Evolutionary conservation across 2,113 vertebrate species (phyloP).

Genomic region (Gambusia affinis): DNA sequence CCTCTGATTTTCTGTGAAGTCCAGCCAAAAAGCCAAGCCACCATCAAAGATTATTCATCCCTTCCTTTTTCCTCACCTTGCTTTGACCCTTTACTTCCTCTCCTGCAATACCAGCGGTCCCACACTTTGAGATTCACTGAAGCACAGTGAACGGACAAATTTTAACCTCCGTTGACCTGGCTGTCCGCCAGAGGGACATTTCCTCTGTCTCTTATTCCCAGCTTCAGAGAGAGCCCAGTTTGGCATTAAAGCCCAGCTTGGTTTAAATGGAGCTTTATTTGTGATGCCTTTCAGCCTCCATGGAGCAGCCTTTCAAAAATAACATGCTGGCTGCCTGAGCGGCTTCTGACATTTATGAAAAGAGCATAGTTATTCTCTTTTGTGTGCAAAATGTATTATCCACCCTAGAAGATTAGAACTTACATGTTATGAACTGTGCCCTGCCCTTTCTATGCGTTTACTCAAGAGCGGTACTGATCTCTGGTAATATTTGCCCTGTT

Average conservation of each 20-base stretch:
- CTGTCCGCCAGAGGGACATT: conserved; percentile 19
- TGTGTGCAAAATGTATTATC: too few relatives aligned
- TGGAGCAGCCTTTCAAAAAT: conserved; percentile 4
- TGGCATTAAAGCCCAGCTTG: conserved; percentile 9
- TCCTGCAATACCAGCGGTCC: conserved; percentile 2
- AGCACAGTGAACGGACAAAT: conserved; percentile 28
- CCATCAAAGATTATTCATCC: conserved; percentile 8
- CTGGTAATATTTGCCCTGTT: too few relatives aligned
- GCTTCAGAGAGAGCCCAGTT: conserved; percentile 15
- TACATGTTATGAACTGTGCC: too few relatives aligned
- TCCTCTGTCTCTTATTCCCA: conserved; percentile 29
- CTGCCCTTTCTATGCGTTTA: too few relatives aligned
- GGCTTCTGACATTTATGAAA: too few relatives aligned
- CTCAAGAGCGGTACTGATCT: too few relatives aligned
- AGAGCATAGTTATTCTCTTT: too few relatives aligned
- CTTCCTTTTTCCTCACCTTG: conserved; percentile 30
- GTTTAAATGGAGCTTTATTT: conserved; percentile 31
- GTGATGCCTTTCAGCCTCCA: conserved; percentile 33
- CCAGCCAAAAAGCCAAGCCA: background rate
- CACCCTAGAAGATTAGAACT: too few relatives aligned
- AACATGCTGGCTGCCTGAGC: too few relatives aligned
- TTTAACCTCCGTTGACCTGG: conserved; percentile 24
- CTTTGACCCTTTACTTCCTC: conserved; percentile 42
- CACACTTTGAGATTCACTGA: conserved; percentile 30
- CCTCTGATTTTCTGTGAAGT: conserved; percentile 18